Evolutionary conservation across 1,140 invertebrate genomes (phyloP).

Genomic region (Camponotus pennsylvanicus): DNA sequence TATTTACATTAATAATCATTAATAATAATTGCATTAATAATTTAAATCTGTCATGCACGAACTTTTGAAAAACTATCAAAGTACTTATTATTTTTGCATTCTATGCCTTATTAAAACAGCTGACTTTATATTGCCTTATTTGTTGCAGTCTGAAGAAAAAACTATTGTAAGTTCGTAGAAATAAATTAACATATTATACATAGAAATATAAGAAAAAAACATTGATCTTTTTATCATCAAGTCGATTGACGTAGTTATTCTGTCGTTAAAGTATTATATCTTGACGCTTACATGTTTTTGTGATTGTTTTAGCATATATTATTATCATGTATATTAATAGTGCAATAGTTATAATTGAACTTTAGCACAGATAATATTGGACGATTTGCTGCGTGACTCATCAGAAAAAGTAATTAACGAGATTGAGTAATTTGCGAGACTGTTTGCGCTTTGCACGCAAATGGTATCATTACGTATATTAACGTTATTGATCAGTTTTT

Average conservation of each 20-base stretch:
- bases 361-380: conserved; percentile 20
- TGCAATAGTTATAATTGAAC: neutral
- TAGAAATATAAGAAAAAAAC: neutral
- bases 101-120: neutral
- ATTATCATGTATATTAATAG: conserved; percentile 4
- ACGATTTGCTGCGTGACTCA: neutral
- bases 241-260: neutral
- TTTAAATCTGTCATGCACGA: no score
- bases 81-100: neutral
- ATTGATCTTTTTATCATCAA: neutral
- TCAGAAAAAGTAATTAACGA: conserved; percentile 52
- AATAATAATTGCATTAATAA: neutral
- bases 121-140: no score
- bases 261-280: neutral
- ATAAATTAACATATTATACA: neutral
- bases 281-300: no score
- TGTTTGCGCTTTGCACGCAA: conserved; percentile 17
- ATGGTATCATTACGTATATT: conserved; percentile 43
- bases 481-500: conserved; percentile 30
- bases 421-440: neutral
- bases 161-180: neutral
- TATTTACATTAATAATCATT: neutral
- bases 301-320: neutral
- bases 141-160: neutral
- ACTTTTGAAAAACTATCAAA: neutral